Evolutionary conservation across 2,888 invertebrate species (phyloP), one percentile per base, ranked within the genome.

Genomic region (Sylvicola cinctus): DNA sequence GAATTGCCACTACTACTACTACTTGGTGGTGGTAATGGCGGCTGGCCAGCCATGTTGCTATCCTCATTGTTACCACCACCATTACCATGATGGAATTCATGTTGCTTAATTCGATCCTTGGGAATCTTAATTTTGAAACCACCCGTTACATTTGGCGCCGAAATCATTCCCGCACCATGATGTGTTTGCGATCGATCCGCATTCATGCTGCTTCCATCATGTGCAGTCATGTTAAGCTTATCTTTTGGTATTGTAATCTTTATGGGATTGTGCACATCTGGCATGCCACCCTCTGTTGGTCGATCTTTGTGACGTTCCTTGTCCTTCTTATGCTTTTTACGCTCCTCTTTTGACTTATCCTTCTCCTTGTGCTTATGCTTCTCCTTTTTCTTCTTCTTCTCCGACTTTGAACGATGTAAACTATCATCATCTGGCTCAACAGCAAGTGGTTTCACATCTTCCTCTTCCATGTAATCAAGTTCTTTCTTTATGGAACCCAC

Each of bases 71-170:
- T 29, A 3, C 12, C 33, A 25, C 10, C 28, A 23, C 12, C 20
- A 7, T 32, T 37, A 15, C 16, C 27, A 36, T n/a, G 38, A 36
- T 4, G 33, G 40, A 23, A 17, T 43, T 36, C 16, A 46, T 45
- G 62, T 63, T 4, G 14, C 43, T 73, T 70, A 29, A 80, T 54
- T 33, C 74, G 61, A 41, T 80, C 79, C 49, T 78, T 80, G 1
- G 78, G 74, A 34, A 84, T 84, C 54, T 81, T 84, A 32, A 84
- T 77, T 53, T 83, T 83, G 31, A 84, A 50, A 1, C 74, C 73
- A 2, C 55, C 47, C 1, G 63, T 60, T 34, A 57, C 58, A 0
- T 7, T 45, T 44, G 26, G 50, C 40, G 46, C 44, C 33, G 45
- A 44, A 42, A 36, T 36, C 38, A 27, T 13, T 39, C 35, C 35